Evolutionary conservation across 2,888 invertebrate species (phyloP).

Genomic region (Himalopsyche japonica): DNA sequence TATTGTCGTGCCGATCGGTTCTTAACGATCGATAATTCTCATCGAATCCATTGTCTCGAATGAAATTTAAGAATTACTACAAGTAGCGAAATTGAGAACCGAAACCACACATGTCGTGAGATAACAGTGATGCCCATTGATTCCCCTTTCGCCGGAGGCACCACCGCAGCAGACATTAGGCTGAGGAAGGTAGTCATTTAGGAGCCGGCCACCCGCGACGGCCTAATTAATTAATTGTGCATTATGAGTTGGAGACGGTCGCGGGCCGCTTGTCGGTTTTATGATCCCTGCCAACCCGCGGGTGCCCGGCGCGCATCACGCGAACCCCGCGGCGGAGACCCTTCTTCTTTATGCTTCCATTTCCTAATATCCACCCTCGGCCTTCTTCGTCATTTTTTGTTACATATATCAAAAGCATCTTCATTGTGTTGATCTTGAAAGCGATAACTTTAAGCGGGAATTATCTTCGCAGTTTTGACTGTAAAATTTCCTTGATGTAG

Average conservation of each 20-base stretch:
- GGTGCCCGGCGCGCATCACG: slow-evolving; percentile 10
- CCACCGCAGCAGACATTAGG: neutral
- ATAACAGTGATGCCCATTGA: neutral
- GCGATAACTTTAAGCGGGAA: no score
- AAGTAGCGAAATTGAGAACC: neutral
- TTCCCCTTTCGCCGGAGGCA: neutral
- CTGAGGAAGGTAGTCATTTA: neutral
- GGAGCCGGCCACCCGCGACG: slow-evolving; percentile 35
- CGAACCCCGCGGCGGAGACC: neutral
- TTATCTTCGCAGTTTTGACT: no score
- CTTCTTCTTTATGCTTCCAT: neutral
- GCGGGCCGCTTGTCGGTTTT: slow-evolving; percentile 8
- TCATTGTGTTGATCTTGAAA: no score
- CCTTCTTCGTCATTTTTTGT: neutral
- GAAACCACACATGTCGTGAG: neutral
- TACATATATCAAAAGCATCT: neutral
- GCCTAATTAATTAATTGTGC: slow-evolving; percentile 40
- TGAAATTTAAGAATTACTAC: neutral
- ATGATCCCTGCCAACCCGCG: neutral
- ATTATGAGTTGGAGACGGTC: slow-evolving; percentile 25
- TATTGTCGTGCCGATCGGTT: no score
- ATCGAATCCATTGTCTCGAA: no score
- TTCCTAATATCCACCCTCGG: neutral
- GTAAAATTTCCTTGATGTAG: no score
- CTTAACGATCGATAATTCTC: no score